phyloP scores from a whole-genome alignment of 2,113 vertebrate species.

The Probosciger aterrimus region DNA sequence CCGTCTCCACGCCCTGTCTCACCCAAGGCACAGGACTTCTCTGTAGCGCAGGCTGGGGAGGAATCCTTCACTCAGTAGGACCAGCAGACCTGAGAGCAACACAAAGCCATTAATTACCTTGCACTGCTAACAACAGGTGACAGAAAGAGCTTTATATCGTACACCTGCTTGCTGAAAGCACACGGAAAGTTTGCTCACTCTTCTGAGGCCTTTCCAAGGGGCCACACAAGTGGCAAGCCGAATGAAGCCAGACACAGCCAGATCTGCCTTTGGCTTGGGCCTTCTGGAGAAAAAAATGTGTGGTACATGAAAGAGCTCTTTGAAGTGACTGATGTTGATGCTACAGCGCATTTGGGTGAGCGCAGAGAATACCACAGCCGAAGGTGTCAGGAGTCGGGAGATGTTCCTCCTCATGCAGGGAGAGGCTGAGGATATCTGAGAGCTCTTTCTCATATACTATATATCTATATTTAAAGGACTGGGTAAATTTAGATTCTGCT shows the following conservation, averaged over 20 bases:
- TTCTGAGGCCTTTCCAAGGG: conserved; percentile 7
- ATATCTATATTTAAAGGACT: neutral
- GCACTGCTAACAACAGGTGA: neutral
- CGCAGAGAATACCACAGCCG: neutral
- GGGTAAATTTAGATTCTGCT: neutral
- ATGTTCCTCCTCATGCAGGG: neutral
- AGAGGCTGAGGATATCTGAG: neutral
- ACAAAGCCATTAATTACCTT: neutral
- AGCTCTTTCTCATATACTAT: neutral
- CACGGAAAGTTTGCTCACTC: neutral
- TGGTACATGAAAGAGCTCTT: conserved; percentile 67
- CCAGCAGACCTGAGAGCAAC: neutral
- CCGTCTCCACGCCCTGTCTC: neutral
- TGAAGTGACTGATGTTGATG: conserved; percentile 63
- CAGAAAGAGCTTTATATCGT: neutral
- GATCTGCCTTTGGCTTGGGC: conserved; percentile 17
- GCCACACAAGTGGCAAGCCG: neutral
- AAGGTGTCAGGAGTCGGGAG: neutral
- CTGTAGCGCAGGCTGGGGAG: neutral
- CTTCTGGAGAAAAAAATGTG: conserved; percentile 24
- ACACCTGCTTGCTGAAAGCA: neutral
- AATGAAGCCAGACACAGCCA: conserved; percentile 14
- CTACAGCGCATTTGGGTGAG: conserved; percentile 26
- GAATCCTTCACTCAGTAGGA: neutral
- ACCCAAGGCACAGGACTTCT: neutral